phyloP scores from a whole-genome alignment of 2,113 vertebrate species.

The Clarias gariepinus region DNA sequence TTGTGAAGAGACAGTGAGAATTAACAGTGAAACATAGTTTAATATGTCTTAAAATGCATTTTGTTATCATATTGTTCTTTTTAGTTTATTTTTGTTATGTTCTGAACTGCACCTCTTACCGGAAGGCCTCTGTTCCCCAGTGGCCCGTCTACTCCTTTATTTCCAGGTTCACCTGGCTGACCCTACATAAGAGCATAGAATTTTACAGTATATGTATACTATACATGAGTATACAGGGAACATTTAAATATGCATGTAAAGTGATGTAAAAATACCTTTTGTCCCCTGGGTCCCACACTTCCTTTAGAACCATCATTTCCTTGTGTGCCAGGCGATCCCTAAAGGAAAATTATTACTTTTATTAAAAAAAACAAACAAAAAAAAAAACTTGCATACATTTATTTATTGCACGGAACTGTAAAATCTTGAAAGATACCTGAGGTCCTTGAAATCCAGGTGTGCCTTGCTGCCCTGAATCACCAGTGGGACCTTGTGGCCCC shows the following conservation, averaged over 20 bases:
- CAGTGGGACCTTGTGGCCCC: slow-evolving; percentile 60
- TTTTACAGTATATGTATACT: background rate
- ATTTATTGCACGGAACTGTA: background rate
- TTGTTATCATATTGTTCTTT: background rate
- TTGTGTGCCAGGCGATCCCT: slow-evolving; percentile 61
- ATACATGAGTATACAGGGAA: no score
- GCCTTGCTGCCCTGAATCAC: slow-evolving; percentile 61
- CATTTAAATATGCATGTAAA: no score
- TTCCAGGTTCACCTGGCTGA: slow-evolving; percentile 75
- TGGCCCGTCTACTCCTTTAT: slow-evolving; percentile 67
- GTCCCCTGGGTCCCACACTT: slow-evolving; percentile 71
- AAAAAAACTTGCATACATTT: background rate
- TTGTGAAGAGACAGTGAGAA: background rate
- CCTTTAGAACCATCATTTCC: slow-evolving; percentile 68
- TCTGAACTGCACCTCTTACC: slow-evolving; percentile 57
- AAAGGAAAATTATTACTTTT: slow-evolving; percentile 47
- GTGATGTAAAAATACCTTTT: slow-evolving; percentile 70
- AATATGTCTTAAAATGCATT: background rate
- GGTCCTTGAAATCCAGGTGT: slow-evolving; percentile 60
- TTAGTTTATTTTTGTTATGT: no score
- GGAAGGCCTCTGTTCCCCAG: slow-evolving; percentile 73
- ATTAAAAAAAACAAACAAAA: background rate
- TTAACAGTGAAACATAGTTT: background rate
- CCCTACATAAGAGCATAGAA: slow-evolving; percentile 69
- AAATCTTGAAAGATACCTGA: slow-evolving; percentile 49